A percentile compares a stretch with the other conserved stretches of the same genome.
Evolutionary conservation across 2,888 invertebrate genomes (phyloP).

Genomic region (Melanargia galathea): DNA sequence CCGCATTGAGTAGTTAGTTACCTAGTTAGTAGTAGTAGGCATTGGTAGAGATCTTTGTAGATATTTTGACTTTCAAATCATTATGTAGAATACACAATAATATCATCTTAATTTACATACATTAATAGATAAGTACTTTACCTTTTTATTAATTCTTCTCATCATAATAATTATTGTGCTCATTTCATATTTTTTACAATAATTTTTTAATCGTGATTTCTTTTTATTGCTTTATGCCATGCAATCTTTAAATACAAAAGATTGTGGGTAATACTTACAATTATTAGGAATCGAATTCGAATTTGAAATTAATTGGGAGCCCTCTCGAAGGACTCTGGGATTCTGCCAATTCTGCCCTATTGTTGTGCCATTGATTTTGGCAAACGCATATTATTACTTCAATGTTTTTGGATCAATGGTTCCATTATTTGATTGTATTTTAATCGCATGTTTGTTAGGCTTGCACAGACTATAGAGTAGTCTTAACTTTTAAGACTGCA

Average conservation of each 20-base stretch:
- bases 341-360: background rate
- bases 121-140: too few species aligned
- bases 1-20: background rate
- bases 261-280: too few species aligned
- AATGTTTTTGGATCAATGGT: background rate
- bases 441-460: background rate
- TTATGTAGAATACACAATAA: too few species aligned
- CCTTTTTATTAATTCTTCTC: too few species aligned
- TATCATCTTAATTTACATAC: too few species aligned
- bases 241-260: background rate
- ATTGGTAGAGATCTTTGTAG: background rate
- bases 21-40: background rate
- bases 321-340: background rate
- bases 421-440: background rate
- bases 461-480: too few species aligned
- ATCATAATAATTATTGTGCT: too few species aligned
- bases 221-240: too few species aligned
- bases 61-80: background rate
- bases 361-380: constrained; percentile 11
- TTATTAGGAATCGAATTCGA: background rate
- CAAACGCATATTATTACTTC: background rate
- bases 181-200: too few species aligned
- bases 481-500: too few species aligned
- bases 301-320: background rate
- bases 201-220: too few species aligned